Evolutionary conservation across 2,888 invertebrate species (phyloP), one percentile per base, ranked within the genome.

Genomic region (Fragum fragum): DNA sequence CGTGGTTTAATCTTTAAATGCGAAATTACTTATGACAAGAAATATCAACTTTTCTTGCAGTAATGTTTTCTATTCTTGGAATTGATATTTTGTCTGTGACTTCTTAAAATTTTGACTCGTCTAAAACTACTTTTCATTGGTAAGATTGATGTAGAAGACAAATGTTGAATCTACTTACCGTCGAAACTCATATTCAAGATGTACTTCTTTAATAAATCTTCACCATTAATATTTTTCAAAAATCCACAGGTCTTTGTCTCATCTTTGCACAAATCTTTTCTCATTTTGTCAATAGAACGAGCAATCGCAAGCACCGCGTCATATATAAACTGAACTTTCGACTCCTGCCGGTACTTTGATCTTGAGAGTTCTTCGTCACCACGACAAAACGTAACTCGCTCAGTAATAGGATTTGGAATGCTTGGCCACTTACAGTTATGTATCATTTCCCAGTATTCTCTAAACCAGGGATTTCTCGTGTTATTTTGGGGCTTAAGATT

Each of bases 401-500:
- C 88, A 76, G 94, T 95, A 47, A 76, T 76, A 29, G 88, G 92
- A 88, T 80, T 5, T 42, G 69, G 69, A 16, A 76, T 55, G 36
- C 79, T 80, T n/a, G 72, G 70, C 79, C 91, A 90, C 69, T 93
- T 94, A 90, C 97, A 97, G 71, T 95, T 95, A 90, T 97, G 97
- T 9, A 96, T 96, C 82, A 96, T 96, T 90, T 96, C 96, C 97
- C 97, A 97, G 92, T 96, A 97, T 90, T 97, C 97, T 9, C 97
- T 96, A 96, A 99, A 99, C 99, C 99, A 99, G 0, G 99, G 99
- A 95, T 99, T 99, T 79, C 98, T 96, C 87, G 96, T 96, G 94
- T 99, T 99, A 93, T 97, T 84, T 3, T 84, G 70, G 2, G 93
- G 93, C 28, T 97, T 97, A 39, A 96, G 95, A 21, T 82, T 88